Evolutionary conservation across 2,888 invertebrate species (phyloP).

Genomic region (Tenthredo scrophulariae): DNA sequence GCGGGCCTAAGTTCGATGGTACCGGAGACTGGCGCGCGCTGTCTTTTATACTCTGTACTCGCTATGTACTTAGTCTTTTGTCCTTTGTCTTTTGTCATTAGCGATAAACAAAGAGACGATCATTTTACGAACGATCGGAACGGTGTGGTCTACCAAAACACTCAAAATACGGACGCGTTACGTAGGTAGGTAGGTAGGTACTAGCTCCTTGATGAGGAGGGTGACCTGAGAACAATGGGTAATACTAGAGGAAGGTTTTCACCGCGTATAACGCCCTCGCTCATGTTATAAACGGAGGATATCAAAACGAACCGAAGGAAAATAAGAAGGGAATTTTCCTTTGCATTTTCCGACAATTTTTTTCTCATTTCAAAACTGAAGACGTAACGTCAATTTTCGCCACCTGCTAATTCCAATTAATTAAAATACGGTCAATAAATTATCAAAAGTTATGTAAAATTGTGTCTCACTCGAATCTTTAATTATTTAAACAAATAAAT

Average conservation of each 20-base stretch:
- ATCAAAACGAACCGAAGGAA: neutral
- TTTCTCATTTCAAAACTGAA: neutral
- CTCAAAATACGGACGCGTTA: neutral
- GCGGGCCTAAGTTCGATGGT: slow-evolving; percentile 2
- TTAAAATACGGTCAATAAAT: neutral
- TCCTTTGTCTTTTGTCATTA: slow-evolving; percentile 51
- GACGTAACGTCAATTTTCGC: neutral
- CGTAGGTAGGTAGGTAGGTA: slow-evolving; percentile 7
- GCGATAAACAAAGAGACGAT: slow-evolving; percentile 46
- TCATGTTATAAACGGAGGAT: neutral
- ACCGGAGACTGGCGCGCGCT: neutral
- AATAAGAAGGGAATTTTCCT: neutral
- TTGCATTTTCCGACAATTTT: neutral
- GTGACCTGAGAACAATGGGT: slow-evolving; percentile 42
- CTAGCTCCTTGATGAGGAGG: neutral
- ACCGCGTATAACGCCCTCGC: neutral
- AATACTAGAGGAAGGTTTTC: slow-evolving; percentile 43
- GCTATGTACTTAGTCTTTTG: slow-evolving; percentile 19
- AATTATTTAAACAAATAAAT: neutral
- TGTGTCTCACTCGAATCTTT: neutral
- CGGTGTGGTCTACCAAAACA: slow-evolving; percentile 23
- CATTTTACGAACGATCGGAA: slow-evolving; percentile 50
- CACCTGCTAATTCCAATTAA: neutral
- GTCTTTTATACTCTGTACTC: slow-evolving; percentile 17
- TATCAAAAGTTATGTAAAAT: neutral